These are phyloP conservation scores for Brachionichthys hirsutus DNA, from an alignment of 2,113 vertebrate species.

Conservation along the genomic window DNA sequence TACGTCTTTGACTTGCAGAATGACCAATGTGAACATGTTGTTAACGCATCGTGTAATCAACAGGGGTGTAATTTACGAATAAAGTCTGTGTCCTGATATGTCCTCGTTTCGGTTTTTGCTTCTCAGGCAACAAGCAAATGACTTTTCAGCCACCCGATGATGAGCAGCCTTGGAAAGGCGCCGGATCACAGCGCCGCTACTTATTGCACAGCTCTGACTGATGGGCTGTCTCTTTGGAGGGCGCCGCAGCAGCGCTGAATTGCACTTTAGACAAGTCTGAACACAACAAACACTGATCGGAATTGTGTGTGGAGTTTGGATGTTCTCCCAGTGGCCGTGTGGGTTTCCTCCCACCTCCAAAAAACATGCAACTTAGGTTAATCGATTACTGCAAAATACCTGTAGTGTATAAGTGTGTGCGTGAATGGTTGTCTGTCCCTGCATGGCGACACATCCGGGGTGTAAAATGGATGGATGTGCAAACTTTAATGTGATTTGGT, in stretches of 20 bases:
- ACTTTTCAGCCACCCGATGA: conserved; percentile 5
- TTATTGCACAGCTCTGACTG: not conserved
- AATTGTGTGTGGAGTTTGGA: not conserved
- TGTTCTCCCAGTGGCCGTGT: too few relatives aligned
- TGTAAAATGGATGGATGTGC: too few relatives aligned
- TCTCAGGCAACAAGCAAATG: not conserved
- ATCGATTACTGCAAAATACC: too few relatives aligned
- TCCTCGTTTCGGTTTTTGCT: not conserved
- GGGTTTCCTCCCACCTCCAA: too few relatives aligned
- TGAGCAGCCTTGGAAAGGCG: not conserved
- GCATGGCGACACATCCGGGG: too few relatives aligned
- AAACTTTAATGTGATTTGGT: too few relatives aligned
- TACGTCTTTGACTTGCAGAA: not conserved
- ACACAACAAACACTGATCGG: conserved; percentile 37
- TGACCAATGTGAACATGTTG: conserved; percentile 3
- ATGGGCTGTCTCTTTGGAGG: not conserved
- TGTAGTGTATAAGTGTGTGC: too few relatives aligned
- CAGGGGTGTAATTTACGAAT: conserved; percentile 2
- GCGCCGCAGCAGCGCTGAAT: conserved; percentile 11
- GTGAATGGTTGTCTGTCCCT: too few relatives aligned
- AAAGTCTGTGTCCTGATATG: not conserved
- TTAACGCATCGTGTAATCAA: not conserved
- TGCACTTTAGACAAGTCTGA: conserved; percentile 41
- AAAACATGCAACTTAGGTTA: too few relatives aligned
- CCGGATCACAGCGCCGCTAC: too few relatives aligned